Conservation (phyloP, 2,113 vertebrate genomes). For the Sinocyclocheilus anshuiensis region DNA sequence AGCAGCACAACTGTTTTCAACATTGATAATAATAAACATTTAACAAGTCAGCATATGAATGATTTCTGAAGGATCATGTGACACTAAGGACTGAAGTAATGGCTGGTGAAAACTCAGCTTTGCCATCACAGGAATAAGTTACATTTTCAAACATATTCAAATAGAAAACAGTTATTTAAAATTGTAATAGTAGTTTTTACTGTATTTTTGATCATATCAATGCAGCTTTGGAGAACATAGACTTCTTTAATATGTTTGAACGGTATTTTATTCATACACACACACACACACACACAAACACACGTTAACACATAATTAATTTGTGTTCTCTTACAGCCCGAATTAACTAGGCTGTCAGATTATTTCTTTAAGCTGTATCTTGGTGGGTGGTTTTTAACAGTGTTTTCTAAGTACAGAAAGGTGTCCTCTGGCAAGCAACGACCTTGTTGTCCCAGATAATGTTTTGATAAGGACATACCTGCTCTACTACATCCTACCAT, state of each 20-base stretch:
- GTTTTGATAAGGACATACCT: conserved; percentile 48
- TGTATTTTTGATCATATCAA: not conserved
- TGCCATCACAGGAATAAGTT: too few relatives aligned
- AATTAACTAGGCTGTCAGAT: conserved; percentile 23
- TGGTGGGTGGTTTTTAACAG: conserved; percentile 23
- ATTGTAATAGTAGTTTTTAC: not conserved
- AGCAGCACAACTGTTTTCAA: too few relatives aligned
- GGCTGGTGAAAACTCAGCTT: too few relatives aligned
- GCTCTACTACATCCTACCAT: conserved; percentile 18
- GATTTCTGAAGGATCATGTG: too few relatives aligned
- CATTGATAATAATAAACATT: too few relatives aligned
- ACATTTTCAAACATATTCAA: not conserved
- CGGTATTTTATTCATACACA: not conserved
- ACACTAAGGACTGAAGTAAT: too few relatives aligned
- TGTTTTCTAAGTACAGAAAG: conserved; percentile 18
- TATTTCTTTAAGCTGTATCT: conserved; percentile 18
- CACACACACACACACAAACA: not conserved
- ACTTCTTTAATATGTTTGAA: not conserved
- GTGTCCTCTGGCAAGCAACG: conserved; percentile 38
- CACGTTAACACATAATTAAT: not conserved
- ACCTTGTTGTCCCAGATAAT: conserved; percentile 47
- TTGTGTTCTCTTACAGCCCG: not conserved
- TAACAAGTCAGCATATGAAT: too few relatives aligned
- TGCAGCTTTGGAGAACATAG: not conserved
- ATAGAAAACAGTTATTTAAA: not conserved